Base-by-base conservation (phyloP, 2,797 vertebrate species). In the Aselliscus stoliczkanus region DNA sequence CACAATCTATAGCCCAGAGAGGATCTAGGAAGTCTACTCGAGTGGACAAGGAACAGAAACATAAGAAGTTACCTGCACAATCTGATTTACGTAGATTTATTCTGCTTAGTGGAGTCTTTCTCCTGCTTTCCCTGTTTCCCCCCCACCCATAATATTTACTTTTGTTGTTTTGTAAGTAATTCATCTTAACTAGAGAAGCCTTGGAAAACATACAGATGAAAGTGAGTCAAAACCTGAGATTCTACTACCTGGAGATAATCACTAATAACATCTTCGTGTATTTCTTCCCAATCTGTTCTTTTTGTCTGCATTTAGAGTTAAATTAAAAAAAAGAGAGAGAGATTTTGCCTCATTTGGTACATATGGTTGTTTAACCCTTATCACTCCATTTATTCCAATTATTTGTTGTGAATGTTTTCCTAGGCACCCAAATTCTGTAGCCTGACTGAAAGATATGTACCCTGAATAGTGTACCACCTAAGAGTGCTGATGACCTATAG, bases 201-300 rank as follows among this genome's bases (percentile, higher is more conserved):
- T 85, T 94, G 37, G 83, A 90, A 97, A 96, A 89, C 34, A 90
- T 72, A 84, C 60, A 90, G 82, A 91, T 89, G 67, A 95, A 97
- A 80, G 34, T 88, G 52, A 54, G 52, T 20, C 7, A 18, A 20
- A 54, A 97, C 93, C 93, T 96, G 84, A 97, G 73, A 96, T 96
- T 92, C 89, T 90, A 80, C 93, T 87, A 97, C 95, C 96, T 97
- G 93, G 90, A 94, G 85, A 97, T 92, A 94, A 97, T 79, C 81
- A 88, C 87, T 95, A 97, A 96, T 96, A 97, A 90, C 93, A 94
- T 87, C 88, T 93, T 95, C 64, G 79, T 90, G 47, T 69, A 60
- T 96, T 97, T 95, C 67, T 79, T 90, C 52, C 44, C 96, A 97
- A 93, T 95, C 91, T 97, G 95, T 96, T 97, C 82, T 91, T 69